Conservation (phyloP, 1,140 invertebrate species). For the Drosophila cardini region DNA sequence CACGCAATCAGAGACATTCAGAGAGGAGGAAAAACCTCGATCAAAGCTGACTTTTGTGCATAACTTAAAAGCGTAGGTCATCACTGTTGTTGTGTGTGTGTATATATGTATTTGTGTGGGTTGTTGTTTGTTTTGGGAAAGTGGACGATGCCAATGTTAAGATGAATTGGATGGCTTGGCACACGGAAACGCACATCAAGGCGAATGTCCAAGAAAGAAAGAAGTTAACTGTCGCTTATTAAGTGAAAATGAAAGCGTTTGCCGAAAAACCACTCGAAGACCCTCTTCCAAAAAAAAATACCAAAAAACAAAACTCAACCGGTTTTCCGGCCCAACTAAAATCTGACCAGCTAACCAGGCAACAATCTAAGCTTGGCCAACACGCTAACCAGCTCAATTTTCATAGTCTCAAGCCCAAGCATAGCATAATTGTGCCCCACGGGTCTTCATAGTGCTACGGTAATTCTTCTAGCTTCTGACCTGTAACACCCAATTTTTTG, state of each 20-base stretch:
- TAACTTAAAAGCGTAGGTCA: conserved; percentile 81
- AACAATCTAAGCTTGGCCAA: conserved; percentile 10
- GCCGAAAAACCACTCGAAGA: conserved; percentile 56
- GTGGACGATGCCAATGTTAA: conserved; percentile 65
- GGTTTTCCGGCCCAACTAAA: conserved; percentile 53
- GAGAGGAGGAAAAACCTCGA: conserved; percentile 70
- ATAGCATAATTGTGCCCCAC: conserved; percentile 5
- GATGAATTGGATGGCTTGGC: conserved; percentile 64
- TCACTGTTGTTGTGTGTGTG: conserved; percentile 55
- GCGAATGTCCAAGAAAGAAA: conserved; percentile 61
- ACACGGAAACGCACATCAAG: conserved; percentile 80
- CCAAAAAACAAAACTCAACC: conserved; percentile 45
- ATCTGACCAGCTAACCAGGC: conserved; percentile 19
- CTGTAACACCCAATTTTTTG: conserved; percentile 3
- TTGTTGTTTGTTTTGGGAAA: conserved; percentile 75
- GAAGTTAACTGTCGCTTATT: conserved; percentile 81
- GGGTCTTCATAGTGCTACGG: conserved; percentile 1
- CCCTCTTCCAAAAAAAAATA: conserved; percentile 25
- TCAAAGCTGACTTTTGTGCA: conserved; percentile 70
- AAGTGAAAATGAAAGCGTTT: conserved; percentile 83
- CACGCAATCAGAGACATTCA: conserved; percentile 64
- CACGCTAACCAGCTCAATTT: conserved; percentile 18
- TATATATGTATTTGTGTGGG: conserved; percentile 6
- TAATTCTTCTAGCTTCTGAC: conserved; percentile 18
- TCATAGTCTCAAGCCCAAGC: conserved; percentile 16